Conservation (phyloP, 2,888 invertebrate species). For the Stenodera caucasica region DNA sequence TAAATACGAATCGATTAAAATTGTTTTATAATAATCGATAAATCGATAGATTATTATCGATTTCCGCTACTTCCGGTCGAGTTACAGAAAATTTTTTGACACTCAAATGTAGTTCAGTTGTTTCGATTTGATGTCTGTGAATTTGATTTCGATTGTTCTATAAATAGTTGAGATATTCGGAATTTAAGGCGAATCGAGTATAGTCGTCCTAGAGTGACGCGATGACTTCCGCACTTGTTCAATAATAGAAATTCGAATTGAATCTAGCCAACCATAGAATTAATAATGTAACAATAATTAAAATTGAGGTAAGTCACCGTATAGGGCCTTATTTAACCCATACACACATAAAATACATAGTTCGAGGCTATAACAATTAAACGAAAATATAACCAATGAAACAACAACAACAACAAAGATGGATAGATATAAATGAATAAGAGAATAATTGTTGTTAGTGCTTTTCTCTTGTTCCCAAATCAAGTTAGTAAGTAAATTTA, state of each 20-base stretch:
- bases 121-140: too few species aligned
- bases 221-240: too few species aligned
- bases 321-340: slow-evolving; percentile 1
- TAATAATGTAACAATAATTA: slow-evolving; percentile 3
- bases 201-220: not conserved
- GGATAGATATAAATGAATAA: slow-evolving; percentile 9
- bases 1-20: too few species aligned
- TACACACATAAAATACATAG: not conserved
- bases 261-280: not conserved
- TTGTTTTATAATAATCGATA: not conserved
- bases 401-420: too few species aligned
- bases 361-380: not conserved
- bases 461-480: slow-evolving; percentile 42
- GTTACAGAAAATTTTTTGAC: too few species aligned
- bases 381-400: too few species aligned
- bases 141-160: too few species aligned
- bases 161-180: too few species aligned
- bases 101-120: too few species aligned
- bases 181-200: not conserved
- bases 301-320: not conserved
- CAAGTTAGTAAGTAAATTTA: slow-evolving; percentile 47
- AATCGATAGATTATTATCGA: too few species aligned
- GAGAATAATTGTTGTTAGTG: slow-evolving; percentile 9
- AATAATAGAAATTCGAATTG: too few species aligned
- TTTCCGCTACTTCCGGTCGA: too few species aligned